Evolutionary conservation across 1,140 invertebrate genomes (phyloP), one percentile per base, ranked within the genome.

Genomic region (Sycobia sp.): DNA sequence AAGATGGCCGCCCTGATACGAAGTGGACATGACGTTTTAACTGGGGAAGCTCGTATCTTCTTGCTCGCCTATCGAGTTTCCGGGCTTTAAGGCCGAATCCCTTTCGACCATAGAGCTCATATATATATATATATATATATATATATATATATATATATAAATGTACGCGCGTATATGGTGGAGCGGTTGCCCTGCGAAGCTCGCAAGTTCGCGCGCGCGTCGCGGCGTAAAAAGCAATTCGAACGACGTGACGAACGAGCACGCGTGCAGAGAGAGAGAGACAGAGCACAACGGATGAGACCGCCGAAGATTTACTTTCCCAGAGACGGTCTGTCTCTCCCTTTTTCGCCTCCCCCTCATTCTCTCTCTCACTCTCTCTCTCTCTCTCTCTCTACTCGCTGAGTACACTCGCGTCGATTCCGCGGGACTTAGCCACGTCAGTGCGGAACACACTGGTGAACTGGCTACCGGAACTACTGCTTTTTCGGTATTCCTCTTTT

Each of bases 161-260:
- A 3, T 22, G n/a, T 22, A 16, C 23, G 27, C n/a, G 5, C 11
- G 18, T 49, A 16, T 49, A 29, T 16, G 22, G 22, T 27, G 29
- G 29, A 25, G 4, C 18, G n/a, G 18, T 20, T 20, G 3, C 16
- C 4, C 18, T 4, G 23, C 27, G 22, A 13, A 27, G n/a, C 39
- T 36, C 9, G 36, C 7, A 20, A 46, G 27, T 32, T 38, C 16
- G 44, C 49, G 29, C 49, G 29, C 22, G 61, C 43, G 44, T 50
- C 36, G n/a, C n/a, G 47, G 69, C 62, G 69, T 69, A 72, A 73
- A 73, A 73, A 72, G 63, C 71, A 58, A 39, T 64, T 65, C 59
- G 69, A 69, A 41, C 58, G 56, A 62, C 57, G 67, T 71, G 71
- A 73, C 71, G 71, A 73, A 73, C 69, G 70, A 73, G 68, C 67